phyloP scores from a whole-genome alignment of 2,888 invertebrate genomes.

The Hofmannophila pseudospretella region DNA sequence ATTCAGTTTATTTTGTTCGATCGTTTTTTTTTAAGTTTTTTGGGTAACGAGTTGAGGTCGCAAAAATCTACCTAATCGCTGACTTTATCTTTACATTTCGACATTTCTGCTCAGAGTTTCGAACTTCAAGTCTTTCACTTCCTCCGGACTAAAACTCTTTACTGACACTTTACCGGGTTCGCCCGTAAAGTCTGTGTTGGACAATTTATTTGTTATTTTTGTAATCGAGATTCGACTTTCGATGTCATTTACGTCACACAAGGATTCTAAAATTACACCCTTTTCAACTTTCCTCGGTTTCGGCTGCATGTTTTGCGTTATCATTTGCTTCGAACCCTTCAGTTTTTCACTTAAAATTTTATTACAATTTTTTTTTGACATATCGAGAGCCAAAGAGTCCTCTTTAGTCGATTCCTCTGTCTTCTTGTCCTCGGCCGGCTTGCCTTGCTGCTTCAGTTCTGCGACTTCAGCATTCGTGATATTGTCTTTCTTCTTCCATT shows the following conservation, averaged over 20 bases:
- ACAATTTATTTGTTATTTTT: conserved; percentile 69
- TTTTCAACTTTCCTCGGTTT: conserved; percentile 64
- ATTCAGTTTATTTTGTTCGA: too few relatives aligned
- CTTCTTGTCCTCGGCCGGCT: conserved; percentile 50
- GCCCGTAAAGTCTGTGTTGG: conserved; percentile 54
- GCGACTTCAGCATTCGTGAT: conserved; percentile 92
- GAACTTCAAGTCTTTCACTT: conserved; percentile 59
- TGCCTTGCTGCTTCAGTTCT: conserved; percentile 83
- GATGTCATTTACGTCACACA: conserved; percentile 63
- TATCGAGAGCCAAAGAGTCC: conserved; percentile 61
- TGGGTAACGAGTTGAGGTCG: too few relatives aligned
- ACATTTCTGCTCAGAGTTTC: conserved; percentile 57
- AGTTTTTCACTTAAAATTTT: conserved; percentile 63
- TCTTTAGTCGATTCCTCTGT: conserved; percentile 42
- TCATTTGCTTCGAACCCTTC: conserved; percentile 42
- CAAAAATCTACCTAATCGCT: too few relatives aligned
- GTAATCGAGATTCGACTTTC: conserved; percentile 74
- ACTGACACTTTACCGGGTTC: conserved; percentile 48
- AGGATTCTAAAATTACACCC: conserved; percentile 52
- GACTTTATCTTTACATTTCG: conserved; percentile 71
- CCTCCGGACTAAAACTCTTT: conserved; percentile 63
- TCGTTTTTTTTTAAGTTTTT: too few relatives aligned
- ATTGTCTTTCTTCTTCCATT: conserved; percentile 95
- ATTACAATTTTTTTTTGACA: conserved; percentile 63
- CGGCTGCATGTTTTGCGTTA: conserved; percentile 31